phyloP scores from a whole-genome alignment of 2,888 invertebrate species.

The Nomada fucata region DNA sequence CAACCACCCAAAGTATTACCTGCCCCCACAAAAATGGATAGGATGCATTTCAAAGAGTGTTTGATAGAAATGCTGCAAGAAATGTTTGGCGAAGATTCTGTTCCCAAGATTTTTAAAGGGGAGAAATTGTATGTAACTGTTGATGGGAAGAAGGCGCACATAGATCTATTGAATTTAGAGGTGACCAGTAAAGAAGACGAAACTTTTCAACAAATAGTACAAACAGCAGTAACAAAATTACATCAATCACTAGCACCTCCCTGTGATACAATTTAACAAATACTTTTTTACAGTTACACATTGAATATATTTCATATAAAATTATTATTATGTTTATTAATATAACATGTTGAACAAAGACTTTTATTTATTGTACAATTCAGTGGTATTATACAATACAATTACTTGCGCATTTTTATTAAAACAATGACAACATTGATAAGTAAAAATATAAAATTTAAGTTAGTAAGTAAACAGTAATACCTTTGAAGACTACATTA shows the following conservation, averaged over 20 bases:
- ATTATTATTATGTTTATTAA: constrained; percentile 16
- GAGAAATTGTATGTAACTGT: constrained; percentile 94
- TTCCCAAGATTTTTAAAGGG: constrained; percentile 96
- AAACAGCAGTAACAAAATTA: constrained; percentile 93
- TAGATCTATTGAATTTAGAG: constrained; percentile 92
- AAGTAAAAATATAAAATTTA: constrained; percentile 30
- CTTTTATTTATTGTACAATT: constrained; percentile 47
- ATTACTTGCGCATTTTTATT: constrained; percentile 21
- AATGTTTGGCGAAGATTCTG: constrained; percentile 97
- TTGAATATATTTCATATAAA: constrained; percentile 9
- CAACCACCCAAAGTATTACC: constrained; percentile 87
- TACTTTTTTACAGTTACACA: constrained; percentile 12
- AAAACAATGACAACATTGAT: constrained; percentile 27
- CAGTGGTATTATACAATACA: constrained; percentile 21
- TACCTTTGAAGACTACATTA: constrained; percentile 6
- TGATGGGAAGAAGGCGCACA: constrained; percentile 92
- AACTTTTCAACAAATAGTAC: constrained; percentile 92
- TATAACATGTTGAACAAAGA: constrained; percentile 24
- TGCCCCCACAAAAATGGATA: constrained; percentile 91
- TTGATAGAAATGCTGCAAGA: constrained; percentile 95
- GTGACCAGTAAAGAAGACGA: constrained; percentile 94
- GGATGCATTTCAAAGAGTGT: constrained; percentile 96
- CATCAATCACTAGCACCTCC: constrained; percentile 92
- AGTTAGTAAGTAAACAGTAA: constrained; percentile 22
- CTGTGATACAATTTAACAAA: constrained; percentile 74